Evolutionary conservation across 2,888 invertebrate genomes (phyloP).

Genomic region (Sinodicranocentrus sp.): DNA sequence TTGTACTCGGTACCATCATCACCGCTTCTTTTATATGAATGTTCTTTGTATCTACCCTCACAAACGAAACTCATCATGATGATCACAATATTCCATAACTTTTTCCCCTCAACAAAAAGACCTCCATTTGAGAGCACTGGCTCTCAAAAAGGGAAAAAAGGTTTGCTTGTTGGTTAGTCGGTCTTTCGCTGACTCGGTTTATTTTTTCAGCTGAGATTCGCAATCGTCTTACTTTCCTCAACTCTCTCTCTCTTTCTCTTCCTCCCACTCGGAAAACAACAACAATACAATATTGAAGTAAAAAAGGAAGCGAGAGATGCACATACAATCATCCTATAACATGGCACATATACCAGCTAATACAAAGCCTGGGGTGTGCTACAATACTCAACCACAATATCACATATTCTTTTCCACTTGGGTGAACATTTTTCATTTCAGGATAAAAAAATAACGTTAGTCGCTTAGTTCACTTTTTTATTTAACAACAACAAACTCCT

Average conservation of each 20-base stretch:
- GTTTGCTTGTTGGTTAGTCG: slow-evolving; percentile 8
- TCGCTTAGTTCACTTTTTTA: slow-evolving; percentile 41
- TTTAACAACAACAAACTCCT: neutral
- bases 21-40: no score
- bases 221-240: neutral
- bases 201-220: neutral
- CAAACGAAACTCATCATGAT: slow-evolving; percentile 41
- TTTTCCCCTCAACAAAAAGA: no score
- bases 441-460: neutral
- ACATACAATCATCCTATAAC: neutral
- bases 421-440: slow-evolving; percentile 59
- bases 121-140: no score
- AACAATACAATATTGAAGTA: slow-evolving; percentile 15
- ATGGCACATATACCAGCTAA: neutral
- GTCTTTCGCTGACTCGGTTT: neutral
- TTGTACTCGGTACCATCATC: no score
- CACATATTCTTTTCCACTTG: slow-evolving; percentile 43
- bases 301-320: neutral
- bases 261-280: neutral
- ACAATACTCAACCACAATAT: slow-evolving; percentile 7
- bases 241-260: no score
- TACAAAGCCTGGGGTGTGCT: neutral
- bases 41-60: slow-evolving; percentile 4
- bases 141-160: neutral
- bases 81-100: slow-evolving; percentile 27